Percentiles rank a stretch among this genome's conserved stretches.
Evolutionary conservation across 2,888 invertebrate genomes (phyloP).

Genomic region (Caprella mutica): DNA sequence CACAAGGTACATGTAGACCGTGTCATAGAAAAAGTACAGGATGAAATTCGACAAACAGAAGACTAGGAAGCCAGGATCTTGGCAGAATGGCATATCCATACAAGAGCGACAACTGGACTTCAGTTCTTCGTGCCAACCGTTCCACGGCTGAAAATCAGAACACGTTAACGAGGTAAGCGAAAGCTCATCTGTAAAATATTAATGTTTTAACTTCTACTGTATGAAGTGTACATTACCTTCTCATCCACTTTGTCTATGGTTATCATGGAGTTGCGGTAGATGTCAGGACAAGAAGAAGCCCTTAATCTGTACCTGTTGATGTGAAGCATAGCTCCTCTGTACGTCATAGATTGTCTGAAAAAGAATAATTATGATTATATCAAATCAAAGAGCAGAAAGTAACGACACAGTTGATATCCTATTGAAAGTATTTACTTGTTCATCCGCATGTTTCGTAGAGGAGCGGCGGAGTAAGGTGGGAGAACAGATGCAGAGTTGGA

Average conservation of each 20-base stretch:
- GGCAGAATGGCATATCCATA: slow-evolving; percentile 60
- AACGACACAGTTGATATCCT: neutral
- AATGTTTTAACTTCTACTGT: slow-evolving; percentile 56
- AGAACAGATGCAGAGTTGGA: neutral
- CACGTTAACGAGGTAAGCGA: neutral
- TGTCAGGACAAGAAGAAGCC: slow-evolving; percentile 81
- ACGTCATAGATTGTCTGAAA: slow-evolving; percentile 59
- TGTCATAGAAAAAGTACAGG: slow-evolving; percentile 78
- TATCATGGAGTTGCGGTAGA: slow-evolving; percentile 73
- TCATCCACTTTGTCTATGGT: slow-evolving; percentile 69
- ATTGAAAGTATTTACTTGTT: slow-evolving; percentile 15
- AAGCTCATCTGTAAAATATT: too few species aligned
- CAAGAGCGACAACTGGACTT: too few species aligned
- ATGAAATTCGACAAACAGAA: slow-evolving; percentile 75
- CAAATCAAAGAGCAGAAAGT: neutral
- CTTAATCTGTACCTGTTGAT: slow-evolving; percentile 65
- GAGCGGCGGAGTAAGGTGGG: slow-evolving; percentile 20
- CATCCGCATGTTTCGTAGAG: slow-evolving; percentile 26
- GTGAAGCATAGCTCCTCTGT: slow-evolving; percentile 73
- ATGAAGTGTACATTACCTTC: slow-evolving; percentile 51
- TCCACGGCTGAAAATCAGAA: neutral
- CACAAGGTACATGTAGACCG: slow-evolving; percentile 86
- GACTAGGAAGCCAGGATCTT: slow-evolving; percentile 63
- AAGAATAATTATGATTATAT: neutral
- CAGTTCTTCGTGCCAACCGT: neutral